Percentiles rank a stretch among this genome's conserved stretches.
phyloP scores from a whole-genome alignment of 35 echinoderm and acorn worm species.

The Eucidaris tribuloides region DNA sequence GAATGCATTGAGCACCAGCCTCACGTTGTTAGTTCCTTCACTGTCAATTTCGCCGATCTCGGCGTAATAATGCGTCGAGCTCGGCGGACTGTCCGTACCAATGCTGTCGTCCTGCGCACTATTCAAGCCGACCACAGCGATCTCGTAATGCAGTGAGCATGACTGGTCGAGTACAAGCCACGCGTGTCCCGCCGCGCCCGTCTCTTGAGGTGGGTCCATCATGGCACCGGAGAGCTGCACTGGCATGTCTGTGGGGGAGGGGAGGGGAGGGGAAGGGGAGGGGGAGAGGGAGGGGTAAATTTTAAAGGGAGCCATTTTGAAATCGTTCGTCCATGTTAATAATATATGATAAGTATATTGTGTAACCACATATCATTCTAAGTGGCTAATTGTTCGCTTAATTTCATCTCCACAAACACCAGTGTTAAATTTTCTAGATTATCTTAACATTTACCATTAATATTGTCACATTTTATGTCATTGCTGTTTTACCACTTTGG shows the following conservation, averaged over 20 bases:
- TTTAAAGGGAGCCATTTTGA: too few species aligned
- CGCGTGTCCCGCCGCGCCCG: slow-evolving; percentile 90
- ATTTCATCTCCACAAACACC: too few species aligned
- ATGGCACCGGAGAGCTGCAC: slow-evolving; percentile 73
- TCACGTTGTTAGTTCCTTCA: slow-evolving; percentile 25
- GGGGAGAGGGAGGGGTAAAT: too few species aligned
- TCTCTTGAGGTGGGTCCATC: slow-evolving; percentile 68
- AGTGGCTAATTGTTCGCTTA: too few species aligned
- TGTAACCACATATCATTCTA: too few species aligned
- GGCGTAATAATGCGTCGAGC: slow-evolving; percentile 47
- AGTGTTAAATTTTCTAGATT: too few species aligned
- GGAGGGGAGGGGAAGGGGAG: not conserved
- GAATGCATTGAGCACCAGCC: slow-evolving; percentile 67
- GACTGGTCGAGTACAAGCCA: slow-evolving; percentile 73
- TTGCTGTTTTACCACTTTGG: too few species aligned
- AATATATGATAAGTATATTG: too few species aligned
- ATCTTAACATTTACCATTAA: too few species aligned
- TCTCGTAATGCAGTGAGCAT: slow-evolving; percentile 85
- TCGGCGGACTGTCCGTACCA: not conserved
- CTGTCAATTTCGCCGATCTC: slow-evolving; percentile 70
- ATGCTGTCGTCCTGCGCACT: slow-evolving; percentile 25
- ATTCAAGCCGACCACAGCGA: slow-evolving; percentile 72
- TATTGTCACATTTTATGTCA: too few species aligned
- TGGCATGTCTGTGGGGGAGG: slow-evolving; percentile 53
- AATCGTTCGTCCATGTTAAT: too few species aligned